Evolutionary conservation across 2,888 invertebrate species (phyloP), one percentile per base, ranked within the genome.

Genomic region (Agrochola lychnidis): DNA sequence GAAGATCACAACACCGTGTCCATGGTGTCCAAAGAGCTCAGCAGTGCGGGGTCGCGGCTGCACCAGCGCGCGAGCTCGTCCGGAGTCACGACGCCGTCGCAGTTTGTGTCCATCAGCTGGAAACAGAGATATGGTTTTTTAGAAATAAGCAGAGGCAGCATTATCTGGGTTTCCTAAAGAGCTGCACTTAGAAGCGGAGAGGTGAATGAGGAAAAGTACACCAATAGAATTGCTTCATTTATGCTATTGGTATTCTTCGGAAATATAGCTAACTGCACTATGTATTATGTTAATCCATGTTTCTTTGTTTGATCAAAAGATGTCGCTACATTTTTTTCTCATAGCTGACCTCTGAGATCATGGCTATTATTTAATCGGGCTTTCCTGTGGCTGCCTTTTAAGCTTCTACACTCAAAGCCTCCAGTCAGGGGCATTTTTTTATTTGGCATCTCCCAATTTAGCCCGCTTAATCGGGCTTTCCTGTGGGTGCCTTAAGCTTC

Each of bases 31-130:
- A 98, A 95, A 42, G 98, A 98, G 92, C 96, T 97, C 77, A 98
- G 97, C 78, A 98, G 97, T 77, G 97, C 97, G 87, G 98, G 98
- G 94, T 98, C 98, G 82, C 98, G 97, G 69, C 97, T 97, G 93
- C 98, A 98, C 98, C 98, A 98, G 86, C 98, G 97, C 66, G 98
- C 97, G 90, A 98, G 96, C 95, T 98, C 98, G 90, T 98, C 98
- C 74, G 98, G 98, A 10, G 98, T 98, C 88, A 98, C 98, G 79
- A 98, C 98, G 36, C 98, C 98, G 91, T 98, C 98, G 80, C 98
- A 97, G 94, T 98, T 98, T 19, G 97, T 97, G 93, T 98, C 98
- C 93, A 98, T 98, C 92, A 98, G 95, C 98, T 98, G 97, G 0
- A 82, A 81, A 40, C 0, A 51, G 9, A 14, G n/a, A 25, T 19